Evolutionary conservation across 2,797 vertebrate genomes (phyloP), one percentile per base, ranked within the genome.

Genomic region (Poecile montanus): DNA sequence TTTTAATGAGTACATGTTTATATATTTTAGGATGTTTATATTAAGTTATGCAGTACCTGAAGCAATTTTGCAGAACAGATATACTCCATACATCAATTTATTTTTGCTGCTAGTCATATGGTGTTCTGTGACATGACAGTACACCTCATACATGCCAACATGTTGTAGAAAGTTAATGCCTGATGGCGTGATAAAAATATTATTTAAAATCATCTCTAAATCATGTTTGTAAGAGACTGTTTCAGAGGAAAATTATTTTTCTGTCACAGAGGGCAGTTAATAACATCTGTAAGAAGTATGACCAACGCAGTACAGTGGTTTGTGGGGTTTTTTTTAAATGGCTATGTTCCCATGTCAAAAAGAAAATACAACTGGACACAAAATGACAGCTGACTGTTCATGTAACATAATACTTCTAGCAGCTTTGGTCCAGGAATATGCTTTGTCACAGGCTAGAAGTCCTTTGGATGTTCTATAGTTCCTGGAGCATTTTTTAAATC

Each of bases 1-100:
- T 61, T 89, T 89, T 90, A 77, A 72, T 58, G 66, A 86, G 79
- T 75, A 62, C 16, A 29, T 68, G 34, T 88, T 88, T 91, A 72
- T 88, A 26, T n/a, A 47, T 85, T 83, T 92, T 75, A 91, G 65
- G 58, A 65, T 68, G 73, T 94, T 94, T 94, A 50, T 75, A 72
- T 78, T 57, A 60, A 87, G 38, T 42, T 73, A 38, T 67, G 21
- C 23, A 34, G 53, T 65, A 74, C 47, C 81, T 84, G 40, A 62
- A 91, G 63, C 58, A 92, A 30, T 72, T 74, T 67, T 77, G 50
- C 57, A 53, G 61, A 58, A 68, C 7, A 78, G 76, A 76, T 20
- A 23, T 51, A 66, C 10, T 85, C 30, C 1, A 1, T 78, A 61
- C 15, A 58, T 54, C 2, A 5, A 21, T 70, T 93, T 86, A 26